Evolutionary conservation across 2,113 vertebrate species (phyloP).

Genomic region (Octodon degus): DNA sequence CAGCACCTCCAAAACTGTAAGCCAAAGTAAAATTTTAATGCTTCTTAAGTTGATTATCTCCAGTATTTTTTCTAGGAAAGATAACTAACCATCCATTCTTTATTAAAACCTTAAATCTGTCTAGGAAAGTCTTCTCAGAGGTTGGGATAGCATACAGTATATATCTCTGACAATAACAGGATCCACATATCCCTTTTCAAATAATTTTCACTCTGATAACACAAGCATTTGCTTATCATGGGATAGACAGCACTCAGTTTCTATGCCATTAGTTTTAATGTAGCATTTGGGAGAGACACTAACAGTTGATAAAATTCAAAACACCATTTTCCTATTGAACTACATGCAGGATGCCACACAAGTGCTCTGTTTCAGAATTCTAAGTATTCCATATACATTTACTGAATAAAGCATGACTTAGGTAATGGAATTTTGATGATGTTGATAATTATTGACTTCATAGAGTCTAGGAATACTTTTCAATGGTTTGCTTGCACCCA

Average conservation of each 20-base stretch:
- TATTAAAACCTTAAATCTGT: background rate
- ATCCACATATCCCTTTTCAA: background rate
- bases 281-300: background rate
- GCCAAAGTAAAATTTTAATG: background rate
- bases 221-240: background rate
- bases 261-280: background rate
- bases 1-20: background rate
- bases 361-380: background rate
- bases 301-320: background rate
- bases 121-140: background rate
- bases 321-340: background rate
- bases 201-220: background rate
- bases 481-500: background rate
- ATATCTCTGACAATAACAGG: background rate
- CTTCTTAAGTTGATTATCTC: background rate
- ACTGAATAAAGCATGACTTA: background rate
- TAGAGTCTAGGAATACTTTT: background rate
- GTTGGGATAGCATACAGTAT: background rate
- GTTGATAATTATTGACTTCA: slow-evolving; percentile 18
- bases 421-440: background rate
- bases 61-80: background rate
- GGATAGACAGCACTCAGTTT: background rate
- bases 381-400: background rate
- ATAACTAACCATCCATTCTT: background rate
- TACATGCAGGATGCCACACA: background rate